Evolutionary conservation across 2,797 vertebrate genomes (phyloP), one percentile per base, ranked within the genome.

Genomic region (Galaxias olidus): DNA sequence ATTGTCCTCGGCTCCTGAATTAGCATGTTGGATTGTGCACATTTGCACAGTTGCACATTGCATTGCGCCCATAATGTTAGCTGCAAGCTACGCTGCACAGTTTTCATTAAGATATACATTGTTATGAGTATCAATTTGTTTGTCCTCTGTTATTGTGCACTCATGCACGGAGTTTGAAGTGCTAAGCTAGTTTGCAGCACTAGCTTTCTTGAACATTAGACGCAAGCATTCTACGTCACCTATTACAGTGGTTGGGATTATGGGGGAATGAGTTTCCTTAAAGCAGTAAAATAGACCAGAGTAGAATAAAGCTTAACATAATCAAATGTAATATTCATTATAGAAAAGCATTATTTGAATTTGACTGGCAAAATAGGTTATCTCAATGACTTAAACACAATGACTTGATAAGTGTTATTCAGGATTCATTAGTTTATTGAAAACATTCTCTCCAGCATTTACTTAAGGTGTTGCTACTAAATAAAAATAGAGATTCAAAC

Each of bases 401-500:
- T 41, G 45, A 17, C 10, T 48, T 20, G n/a, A 40, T n/a, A n/a
- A n/a, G n/a, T n/a, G 10, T 11, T 10, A 8, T 59, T 50, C 59
- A 56, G 20, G 63, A 55, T 17, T 49, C 66, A 51, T 85, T 73
- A 72, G 80, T 92, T 91, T 91, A 92, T 91, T 92, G 76, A 91
- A 91, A 90, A 92, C 82, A 82, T 83, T 79, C 59, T 68, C 56
- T 85, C 84, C 86, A 90, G 83, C 82, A 88, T 87, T 84, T 80
- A 77, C 49, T 80, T 76, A 75, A 78, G 68, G 46, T 78, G 64
- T 77, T 79, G 66, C 78, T 81, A 72, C 81, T 64, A 88, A 84
- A 77, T 78, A 68, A 87, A 84, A 73, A 54, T 8, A 61, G 65
- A 57, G 68, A 41, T 59, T 76, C 66, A 13, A 49, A 42, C 76